Base-by-base conservation (phyloP, 1,140 invertebrate species). In the Sycophaga agraensis region DNA sequence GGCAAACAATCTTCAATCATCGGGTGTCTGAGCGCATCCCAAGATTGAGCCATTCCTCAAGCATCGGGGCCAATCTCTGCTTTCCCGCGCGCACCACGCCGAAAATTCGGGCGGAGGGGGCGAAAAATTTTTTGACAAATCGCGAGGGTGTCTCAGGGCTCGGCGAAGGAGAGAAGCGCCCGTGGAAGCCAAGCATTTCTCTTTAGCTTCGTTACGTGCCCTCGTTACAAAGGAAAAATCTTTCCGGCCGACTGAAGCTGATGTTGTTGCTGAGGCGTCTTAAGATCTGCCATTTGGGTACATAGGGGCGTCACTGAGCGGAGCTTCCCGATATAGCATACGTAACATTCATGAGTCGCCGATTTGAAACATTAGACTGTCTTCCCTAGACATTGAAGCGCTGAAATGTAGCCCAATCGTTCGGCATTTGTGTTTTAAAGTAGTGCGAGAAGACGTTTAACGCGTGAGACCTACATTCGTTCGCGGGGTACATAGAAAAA, bases 51-150 rank as follows among this genome's bases (percentile, higher is more conserved):
- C 19, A 5, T 21, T 19, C 40, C 40, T 43, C 40, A 14, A 39
- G 16, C n/a, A 19, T 17, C 40, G 17, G 17, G n/a, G 14, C 21
- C 6, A 45, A 45, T 28, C 45, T 34, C 24, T 8, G n/a, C n/a
- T 26, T 26, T 46, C 21, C 2, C 43, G 4, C 22, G 6, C 22
- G n/a, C 40, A 17, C 19, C 5, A 11, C 34, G 26, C 26, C 12
- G 14, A 31, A 35, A 34, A 50, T 50, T 17, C 17, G 34, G 12
- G 26, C 14, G 6, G 16, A 14, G 14, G 37, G 31, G 11, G 14
- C 22, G 22, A 19, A 56, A 48, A 37, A 58, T 28, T 49, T 39
- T 48, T 28, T 58, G 56, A 58, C 56, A 58, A 58, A 58, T 58
- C 56, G 21, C 34, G 35, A 49, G 49, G 40, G 28, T 55, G 51